Base-by-base conservation (phyloP, 2,797 vertebrate genomes). In the Spinus olivaceus region DNA sequence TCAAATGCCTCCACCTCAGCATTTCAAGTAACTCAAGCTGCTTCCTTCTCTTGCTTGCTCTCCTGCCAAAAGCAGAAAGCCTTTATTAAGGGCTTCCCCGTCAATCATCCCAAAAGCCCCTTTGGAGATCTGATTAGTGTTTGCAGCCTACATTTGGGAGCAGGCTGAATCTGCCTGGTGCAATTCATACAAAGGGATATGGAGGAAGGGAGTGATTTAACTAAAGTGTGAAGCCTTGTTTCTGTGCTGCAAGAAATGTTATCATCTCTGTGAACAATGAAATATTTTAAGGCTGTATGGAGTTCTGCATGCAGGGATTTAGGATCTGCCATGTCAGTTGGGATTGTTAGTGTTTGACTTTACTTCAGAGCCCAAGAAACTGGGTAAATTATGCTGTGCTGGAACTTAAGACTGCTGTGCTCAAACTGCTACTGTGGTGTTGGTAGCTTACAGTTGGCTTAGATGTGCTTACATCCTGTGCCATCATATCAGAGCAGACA, bases 21-120 rank as follows among this genome's bases (percentile, higher is more conserved):
- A 89, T 93, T 95, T 93, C 94, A 94, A 94, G 77, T 84, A 94
- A 94, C 76, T 95, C 88, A 91, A 89, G 88, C 92, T 94, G 91
- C 93, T 94, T 96, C 77, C 88, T 95, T 94, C 92, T 90, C 93
- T 91, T 81, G 65, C 76, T 63, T 92, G 53, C 72, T 94, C 69
- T 86, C 76, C 91, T 92, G 95, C 79, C 81, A 83, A 87, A 95
- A 87, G 59, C 78, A 91, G 66, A 89, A 84, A 88, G 53, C 42
- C 66, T 95, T 93, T 94, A 93, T 93, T 96, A 95, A 95, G 81
- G 89, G 72, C 94, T 95, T 93, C 60, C 72, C 83, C 2, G 5
- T 93, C 96, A 96, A 86, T 96, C 95, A 94, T 86, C 70, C 59
- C 42, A 83, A 81, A 89, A 65, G 74, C 63, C 81, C 76, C 87